phyloP scores from a whole-genome alignment of 2,888 invertebrate species.

The Baronia brevicornis region DNA sequence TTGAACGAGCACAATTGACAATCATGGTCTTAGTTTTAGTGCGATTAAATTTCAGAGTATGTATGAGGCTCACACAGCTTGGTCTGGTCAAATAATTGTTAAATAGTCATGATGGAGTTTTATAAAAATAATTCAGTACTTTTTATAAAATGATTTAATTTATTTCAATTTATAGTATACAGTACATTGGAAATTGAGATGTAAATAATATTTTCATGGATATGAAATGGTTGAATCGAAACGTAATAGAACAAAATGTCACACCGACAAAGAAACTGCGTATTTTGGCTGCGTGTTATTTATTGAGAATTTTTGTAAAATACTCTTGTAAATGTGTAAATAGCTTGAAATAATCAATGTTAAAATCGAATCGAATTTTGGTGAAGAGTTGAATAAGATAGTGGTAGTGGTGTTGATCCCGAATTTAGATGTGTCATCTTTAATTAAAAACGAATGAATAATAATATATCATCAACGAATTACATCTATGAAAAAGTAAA shows the following conservation, averaged over 20 bases:
- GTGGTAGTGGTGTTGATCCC: no score
- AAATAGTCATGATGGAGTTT: no score
- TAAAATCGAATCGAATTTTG: slow-evolving; percentile 22
- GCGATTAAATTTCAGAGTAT: no score
- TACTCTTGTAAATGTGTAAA: slow-evolving; percentile 32
- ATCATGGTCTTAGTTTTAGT: no score
- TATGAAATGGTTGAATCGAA: neutral
- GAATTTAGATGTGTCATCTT: slow-evolving; percentile 13
- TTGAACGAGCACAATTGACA: no score
- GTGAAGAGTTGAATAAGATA: slow-evolving; percentile 14
- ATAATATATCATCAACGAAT: slow-evolving; percentile 7
- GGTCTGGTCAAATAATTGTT: no score
- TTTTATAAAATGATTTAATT: no score
- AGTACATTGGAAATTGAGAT: no score
- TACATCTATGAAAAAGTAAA: slow-evolving; percentile 8
- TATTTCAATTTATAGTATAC: no score
- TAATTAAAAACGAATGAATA: slow-evolving; percentile 19
- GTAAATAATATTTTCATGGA: no score
- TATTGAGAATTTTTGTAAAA: slow-evolving; percentile 27
- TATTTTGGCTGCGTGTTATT: slow-evolving; percentile 45
- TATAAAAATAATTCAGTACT: no score
- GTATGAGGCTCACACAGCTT: no score
- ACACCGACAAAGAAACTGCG: slow-evolving; percentile 45
- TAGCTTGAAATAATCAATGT: slow-evolving; percentile 21
- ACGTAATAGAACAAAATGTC: slow-evolving; percentile 38